Evolutionary conservation across 2,113 vertebrate genomes (phyloP).

Genomic region (Mesocricetus auratus): DNA sequence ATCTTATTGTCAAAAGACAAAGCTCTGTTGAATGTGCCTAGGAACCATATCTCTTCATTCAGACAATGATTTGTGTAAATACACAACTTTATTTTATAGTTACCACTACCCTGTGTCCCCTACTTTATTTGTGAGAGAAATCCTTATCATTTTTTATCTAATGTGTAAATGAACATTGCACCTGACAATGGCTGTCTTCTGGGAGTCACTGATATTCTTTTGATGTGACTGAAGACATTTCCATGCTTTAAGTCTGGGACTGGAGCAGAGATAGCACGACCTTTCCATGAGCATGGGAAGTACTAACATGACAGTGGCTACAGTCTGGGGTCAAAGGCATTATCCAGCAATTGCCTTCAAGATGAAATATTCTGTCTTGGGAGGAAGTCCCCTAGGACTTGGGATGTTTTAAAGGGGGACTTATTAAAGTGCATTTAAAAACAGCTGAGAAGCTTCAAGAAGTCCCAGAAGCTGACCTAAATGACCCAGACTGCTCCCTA

Average conservation of each 20-base stretch:
- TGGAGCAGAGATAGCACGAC: not conserved
- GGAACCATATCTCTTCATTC: not conserved
- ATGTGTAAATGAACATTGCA: not conserved
- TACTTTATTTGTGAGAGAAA: not conserved
- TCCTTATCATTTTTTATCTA: not conserved
- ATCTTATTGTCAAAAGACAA: conserved; percentile 14
- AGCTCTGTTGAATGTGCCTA: not conserved
- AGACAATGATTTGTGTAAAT: not conserved
- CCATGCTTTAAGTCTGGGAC: not conserved
- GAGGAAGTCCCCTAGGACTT: not conserved
- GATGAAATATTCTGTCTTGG: not conserved
- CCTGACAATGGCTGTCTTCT: not conserved
- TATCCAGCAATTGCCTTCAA: not conserved
- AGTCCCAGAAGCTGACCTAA: not conserved
- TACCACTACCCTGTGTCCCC: not conserved
- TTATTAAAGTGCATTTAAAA: not conserved
- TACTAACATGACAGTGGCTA: not conserved
- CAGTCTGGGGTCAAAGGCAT: not conserved
- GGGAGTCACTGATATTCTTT: not conserved
- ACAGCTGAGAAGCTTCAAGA: not conserved
- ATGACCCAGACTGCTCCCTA: not conserved
- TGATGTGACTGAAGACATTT: not conserved
- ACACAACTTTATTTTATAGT: not conserved
- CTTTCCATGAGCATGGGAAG: not conserved
- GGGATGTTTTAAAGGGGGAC: not conserved